Conservation (phyloP, 2,797 vertebrate species). For the Pipistrellus kuhlii region DNA sequence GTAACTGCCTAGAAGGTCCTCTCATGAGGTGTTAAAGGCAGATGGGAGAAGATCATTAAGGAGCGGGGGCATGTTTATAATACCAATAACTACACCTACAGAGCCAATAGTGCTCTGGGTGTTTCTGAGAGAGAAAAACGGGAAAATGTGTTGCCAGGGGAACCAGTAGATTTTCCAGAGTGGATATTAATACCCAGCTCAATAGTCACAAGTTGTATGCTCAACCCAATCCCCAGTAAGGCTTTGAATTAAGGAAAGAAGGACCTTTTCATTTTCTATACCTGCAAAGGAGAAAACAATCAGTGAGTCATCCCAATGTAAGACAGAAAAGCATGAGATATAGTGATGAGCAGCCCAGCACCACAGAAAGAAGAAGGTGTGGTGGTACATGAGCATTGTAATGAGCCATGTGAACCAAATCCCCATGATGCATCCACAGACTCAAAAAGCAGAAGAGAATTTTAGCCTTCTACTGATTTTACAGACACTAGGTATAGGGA, state of each 20-base stretch:
- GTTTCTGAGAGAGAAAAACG: slow-evolving; percentile 16
- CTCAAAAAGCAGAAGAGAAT: not conserved
- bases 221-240: not conserved
- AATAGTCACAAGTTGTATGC: not conserved
- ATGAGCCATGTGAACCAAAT: fast-evolving
- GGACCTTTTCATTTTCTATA: not conserved
- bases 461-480: not conserved
- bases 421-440: no score
- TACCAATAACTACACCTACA: not conserved
- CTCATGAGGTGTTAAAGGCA: not conserved
- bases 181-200: not conserved
- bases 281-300: not conserved
- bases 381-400: fast-evolving
- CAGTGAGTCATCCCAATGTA: not conserved
- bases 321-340: not conserved
- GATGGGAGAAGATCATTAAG: not conserved
- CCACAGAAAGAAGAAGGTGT: not conserved
- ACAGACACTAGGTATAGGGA: not conserved
- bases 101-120: not conserved
- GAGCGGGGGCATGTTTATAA: slow-evolving; percentile 14
- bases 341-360: not conserved
- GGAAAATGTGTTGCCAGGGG: not conserved
- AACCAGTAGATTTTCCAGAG: not conserved
- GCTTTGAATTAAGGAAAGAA: not conserved
- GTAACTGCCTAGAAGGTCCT: not conserved